Base-by-base conservation (phyloP, 2,888 invertebrate genomes). In the Caenorhabditis becei region DNA sequence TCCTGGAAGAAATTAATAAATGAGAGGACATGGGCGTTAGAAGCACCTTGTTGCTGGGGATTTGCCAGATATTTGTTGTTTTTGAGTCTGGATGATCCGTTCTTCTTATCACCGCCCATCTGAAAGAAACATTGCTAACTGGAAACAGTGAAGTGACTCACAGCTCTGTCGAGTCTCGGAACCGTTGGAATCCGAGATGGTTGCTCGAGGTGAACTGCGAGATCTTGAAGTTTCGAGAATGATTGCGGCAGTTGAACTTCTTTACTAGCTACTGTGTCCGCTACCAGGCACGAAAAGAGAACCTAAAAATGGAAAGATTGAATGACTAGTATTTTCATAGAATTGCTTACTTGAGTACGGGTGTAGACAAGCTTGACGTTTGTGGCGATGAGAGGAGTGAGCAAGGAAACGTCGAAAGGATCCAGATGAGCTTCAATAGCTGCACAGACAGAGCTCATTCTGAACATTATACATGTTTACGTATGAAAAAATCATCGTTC, bases 391-490 rank as follows among this genome's bases (percentile, higher is more conserved):
- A 84, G 80, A 8, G 84, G 82, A 16, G 77, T 53, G 18, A 87
- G 61, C 23, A 87, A 65, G 8, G 82, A 80, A 3, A 87, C 72
- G 54, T 87, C 87, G 37, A 87, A 87, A 4, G 87, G 87, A 71
- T 87, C 87, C 23, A 87, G 61, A 24, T 83, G 83, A 18, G 58
- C 23, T 54, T 85, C 82, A 7, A 85, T 71, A 0, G 56, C 28
- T 10, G 69, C 24, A 20, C 67, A 67, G 20, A 79, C 65, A 1
- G 26, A 10, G 5, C 72, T 65, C 47, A 81, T 32, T 51, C 71
- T 80, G 58, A 59, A 61, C n/a, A 41, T 24, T 11, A 49, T 5
- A 20, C n/a, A n/a, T n/a, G 24, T 10, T 20, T 8, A 14, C 23
- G 24, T 2, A 51, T 11, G 24, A 35, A 16, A 24, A 44, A 18